Percentiles rank a stretch among this genome's conserved stretches.
phyloP scores from a whole-genome alignment of 2,888 invertebrate species.

The Eugnorisma glareosa region DNA sequence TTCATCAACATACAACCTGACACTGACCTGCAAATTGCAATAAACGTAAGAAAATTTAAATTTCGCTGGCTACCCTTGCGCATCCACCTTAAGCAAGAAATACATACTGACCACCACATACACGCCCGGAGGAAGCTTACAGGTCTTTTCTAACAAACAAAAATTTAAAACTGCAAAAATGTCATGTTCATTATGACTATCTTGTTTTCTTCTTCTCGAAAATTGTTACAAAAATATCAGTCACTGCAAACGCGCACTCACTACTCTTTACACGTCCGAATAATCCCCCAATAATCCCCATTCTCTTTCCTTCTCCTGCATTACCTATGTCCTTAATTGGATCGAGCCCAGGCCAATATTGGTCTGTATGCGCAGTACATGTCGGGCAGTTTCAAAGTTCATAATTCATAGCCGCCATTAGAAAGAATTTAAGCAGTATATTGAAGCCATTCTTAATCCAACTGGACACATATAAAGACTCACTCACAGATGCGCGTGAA shows the following conservation, averaged over 20 bases:
- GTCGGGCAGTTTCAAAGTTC: neutral
- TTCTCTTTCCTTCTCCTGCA: too few species aligned
- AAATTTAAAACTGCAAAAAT: conserved; percentile 14
- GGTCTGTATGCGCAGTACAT: conserved; percentile 39
- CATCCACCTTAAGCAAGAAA: neutral
- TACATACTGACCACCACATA: conserved; percentile 33
- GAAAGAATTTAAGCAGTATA: neutral
- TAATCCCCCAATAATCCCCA: too few species aligned
- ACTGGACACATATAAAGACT: neutral
- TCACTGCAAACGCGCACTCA: conserved; percentile 2
- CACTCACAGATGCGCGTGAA: conserved; percentile 5
- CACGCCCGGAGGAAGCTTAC: neutral
- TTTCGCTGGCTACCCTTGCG: too few species aligned
- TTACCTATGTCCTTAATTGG: neutral
- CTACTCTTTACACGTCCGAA: neutral
- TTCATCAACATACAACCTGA: too few species aligned
- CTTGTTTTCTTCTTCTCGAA: conserved; percentile 1
- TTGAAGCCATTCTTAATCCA: neutral
- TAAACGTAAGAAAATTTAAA: too few species aligned
- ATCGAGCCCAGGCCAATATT: conserved; percentile 16
- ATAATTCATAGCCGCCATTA: conserved; percentile 13
- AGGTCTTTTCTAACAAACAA: neutral
- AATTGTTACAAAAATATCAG: conserved; percentile 4
- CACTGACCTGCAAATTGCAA: too few species aligned
- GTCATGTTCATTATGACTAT: conserved; percentile 5